Percentiles rank a stretch among this genome's conserved stretches.
phyloP scores from a whole-genome alignment of 2,797 vertebrate genomes.

The Distichodus sexfasciatus region DNA sequence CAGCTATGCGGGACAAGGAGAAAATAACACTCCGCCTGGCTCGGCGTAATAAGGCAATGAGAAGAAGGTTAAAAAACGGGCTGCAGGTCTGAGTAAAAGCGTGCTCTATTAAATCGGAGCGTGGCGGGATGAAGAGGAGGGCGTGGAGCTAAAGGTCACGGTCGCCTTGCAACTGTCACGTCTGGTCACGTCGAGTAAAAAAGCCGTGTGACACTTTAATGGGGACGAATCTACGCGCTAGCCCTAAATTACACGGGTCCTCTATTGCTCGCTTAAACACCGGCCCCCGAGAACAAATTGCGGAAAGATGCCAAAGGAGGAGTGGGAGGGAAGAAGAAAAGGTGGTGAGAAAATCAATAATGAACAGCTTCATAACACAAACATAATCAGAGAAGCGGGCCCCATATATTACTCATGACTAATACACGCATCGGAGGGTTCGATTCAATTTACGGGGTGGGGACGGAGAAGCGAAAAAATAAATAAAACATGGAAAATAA shows the following conservation, averaged over 20 bases:
- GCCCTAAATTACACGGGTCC: constrained; percentile 24
- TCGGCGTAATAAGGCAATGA: constrained; percentile 44
- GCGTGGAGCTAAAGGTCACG: constrained; percentile 43
- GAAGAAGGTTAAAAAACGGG: constrained; percentile 30
- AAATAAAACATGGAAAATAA: constrained; percentile 83
- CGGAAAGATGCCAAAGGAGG: constrained; percentile 55
- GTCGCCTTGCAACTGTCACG: constrained; percentile 41
- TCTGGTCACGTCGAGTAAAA: constrained; percentile 39
- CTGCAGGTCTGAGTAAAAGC: constrained; percentile 45
- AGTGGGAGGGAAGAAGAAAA: constrained; percentile 60
- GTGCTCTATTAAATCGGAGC: constrained; percentile 44
- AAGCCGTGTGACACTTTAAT: constrained; percentile 32
- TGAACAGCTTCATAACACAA: constrained; percentile 76
- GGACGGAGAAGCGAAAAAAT: constrained; percentile 69
- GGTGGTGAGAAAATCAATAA: constrained; percentile 74
- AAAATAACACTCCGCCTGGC: constrained; percentile 46
- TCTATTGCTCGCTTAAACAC: constrained; percentile 26
- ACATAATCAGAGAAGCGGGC: constrained; percentile 79
- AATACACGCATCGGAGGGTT: constrained; percentile 69
- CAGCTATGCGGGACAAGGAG: constrained; percentile 33
- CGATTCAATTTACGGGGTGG: constrained; percentile 77
- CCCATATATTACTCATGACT: constrained; percentile 78
- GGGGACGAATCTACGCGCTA: constrained; percentile 2
- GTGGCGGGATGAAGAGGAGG: constrained; percentile 25
- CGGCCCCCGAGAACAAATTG: constrained; percentile 25